Evolutionary conservation across 1,140 invertebrate genomes (phyloP), one percentile per base, ranked within the genome.

Genomic region (Papilio aristodemus): DNA sequence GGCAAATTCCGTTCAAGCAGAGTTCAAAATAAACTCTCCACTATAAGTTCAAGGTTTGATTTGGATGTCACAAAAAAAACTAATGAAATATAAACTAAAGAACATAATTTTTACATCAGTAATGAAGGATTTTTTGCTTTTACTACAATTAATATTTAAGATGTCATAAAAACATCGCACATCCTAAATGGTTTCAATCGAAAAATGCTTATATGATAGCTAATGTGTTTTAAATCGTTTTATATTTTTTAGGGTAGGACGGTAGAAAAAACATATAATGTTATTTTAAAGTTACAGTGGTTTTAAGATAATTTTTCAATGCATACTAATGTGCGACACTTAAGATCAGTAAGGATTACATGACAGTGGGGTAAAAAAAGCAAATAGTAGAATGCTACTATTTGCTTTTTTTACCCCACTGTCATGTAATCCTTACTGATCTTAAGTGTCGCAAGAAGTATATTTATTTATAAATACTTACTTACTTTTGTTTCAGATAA

Each of bases 401-500:
- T n/a, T n/a, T n/a, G n/a, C n/a, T n/a, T n/a, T n/a, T n/a, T n/a
- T n/a, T n/a, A n/a, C n/a, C n/a, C n/a, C n/a, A n/a, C n/a, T n/a
- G n/a, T n/a, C n/a, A n/a, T n/a, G n/a, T n/a, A n/a, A n/a, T n/a
- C n/a, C n/a, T n/a, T n/a, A n/a, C n/a, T n/a, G n/a, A n/a, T n/a
- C n/a, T 3, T 32, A 32, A 3, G 27, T 6, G 27, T 32, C 27
- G 27, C 2, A 32, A 32, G 6, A 32, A 32, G n/a, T n/a, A n/a
- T n/a, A 43, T 6, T 43, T 2, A 38, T 37, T 38, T 67, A 22
- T 22, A 13, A 38, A 38, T 6, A 1, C 22, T 17, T 17, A 17
- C n/a, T n/a, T n/a, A 39, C 7, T 9, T 46, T 80, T 82, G 80
- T 82, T 82, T 13, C 75, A 82, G 80, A 71, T 50, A 37, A 66